Percentiles rank a stretch among this genome's conserved stretches.
phyloP scores from a whole-genome alignment of 1,140 invertebrate species.

The Phortica variegata region DNA sequence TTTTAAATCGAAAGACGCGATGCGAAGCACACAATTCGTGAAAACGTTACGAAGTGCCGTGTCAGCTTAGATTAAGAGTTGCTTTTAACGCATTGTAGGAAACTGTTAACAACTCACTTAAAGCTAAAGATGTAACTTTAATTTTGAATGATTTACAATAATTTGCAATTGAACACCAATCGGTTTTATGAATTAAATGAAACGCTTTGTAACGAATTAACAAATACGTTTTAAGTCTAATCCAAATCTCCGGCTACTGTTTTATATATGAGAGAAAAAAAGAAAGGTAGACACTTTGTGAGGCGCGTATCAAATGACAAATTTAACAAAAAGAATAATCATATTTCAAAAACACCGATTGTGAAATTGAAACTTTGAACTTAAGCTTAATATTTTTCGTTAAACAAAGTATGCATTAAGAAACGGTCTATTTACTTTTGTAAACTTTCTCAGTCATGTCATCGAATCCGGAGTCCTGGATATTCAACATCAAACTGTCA shows the following conservation, averaged over 20 bases:
- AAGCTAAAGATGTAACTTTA: conserved; percentile 17
- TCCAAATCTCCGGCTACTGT: conserved; percentile 39
- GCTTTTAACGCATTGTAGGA: no score
- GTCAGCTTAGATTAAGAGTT: conserved; percentile 27
- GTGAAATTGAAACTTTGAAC: conserved; percentile 21
- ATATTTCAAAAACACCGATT: conserved; percentile 30
- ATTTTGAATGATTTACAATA: conserved; percentile 6
- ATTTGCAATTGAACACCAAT: conserved; percentile 1
- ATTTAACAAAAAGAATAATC: conserved; percentile 23
- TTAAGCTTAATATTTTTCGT: conserved; percentile 38
- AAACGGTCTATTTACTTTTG: conserved; percentile 68
- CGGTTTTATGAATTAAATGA: no score
- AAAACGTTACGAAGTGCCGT: conserved; percentile 24
- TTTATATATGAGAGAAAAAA: conserved; percentile 16
- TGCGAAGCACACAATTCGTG: conserved; percentile 9
- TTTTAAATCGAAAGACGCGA: conserved; percentile 9
- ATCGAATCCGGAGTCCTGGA: conserved; percentile 92
- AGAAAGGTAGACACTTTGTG: conserved; percentile 25
- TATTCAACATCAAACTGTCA: conserved; percentile 94
- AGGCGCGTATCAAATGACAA: conserved; percentile 30
- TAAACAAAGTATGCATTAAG: conserved; percentile 15
- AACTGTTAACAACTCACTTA: conserved; percentile 48
- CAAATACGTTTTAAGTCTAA: conserved; percentile 15
- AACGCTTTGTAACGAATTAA: no score
- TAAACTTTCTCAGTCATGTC: conserved; percentile 77